Evolutionary conservation across 2,797 vertebrate species (phyloP), one percentile per base, ranked within the genome.

Genomic region (Apogon hyalosoma): DNA sequence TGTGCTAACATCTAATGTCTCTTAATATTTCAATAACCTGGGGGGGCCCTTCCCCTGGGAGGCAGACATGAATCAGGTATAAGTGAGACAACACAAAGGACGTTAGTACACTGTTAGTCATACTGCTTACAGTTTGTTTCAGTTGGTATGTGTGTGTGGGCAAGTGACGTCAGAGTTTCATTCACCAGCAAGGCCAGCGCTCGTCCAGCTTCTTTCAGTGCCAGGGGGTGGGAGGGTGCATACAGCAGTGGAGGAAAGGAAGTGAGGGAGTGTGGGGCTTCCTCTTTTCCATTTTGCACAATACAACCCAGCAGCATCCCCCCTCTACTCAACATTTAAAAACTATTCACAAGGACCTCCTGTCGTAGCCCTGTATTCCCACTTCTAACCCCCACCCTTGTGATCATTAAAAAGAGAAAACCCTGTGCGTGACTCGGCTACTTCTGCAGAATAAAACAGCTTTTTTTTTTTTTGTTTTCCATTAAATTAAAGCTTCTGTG

Each of bases 61-160:
- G 78, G 69, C 73, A 79, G 77, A 78, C 86, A 86, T 89, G 88
- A 93, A 90, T 92, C 88, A 91, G 86, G 87, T 81, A 69, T 73
- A 84, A 91, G 77, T 72, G 76, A 77, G 72, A 59, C 83, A 80
- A 79, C 85, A 91, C 88, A 90, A 86, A 85, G 79, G 42, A 85
- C 56, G 61, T 83, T 86, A 86, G 85, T 77, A 66, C 48, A 58
- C 80, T 75, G 85, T 93, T 92, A 92, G 90, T 91, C 91, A 91
- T 83, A 67, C 63, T 69, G 79, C 72, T 77, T 82, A 77, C 60
- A 60, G 73, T 73, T 48, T 61, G 72, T 55, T 49, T 63, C 21
- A 14, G 72, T 59, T 59, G 41, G 51, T 64, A 68, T 51, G 69
- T 68, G 50, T 57, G 68, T 49, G 75, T 61, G 78, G 68, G 75